These are phyloP conservation scores for Zaprionus davidi DNA, from an alignment of 1,140 invertebrate species.

Conservation along the genomic window DNA sequence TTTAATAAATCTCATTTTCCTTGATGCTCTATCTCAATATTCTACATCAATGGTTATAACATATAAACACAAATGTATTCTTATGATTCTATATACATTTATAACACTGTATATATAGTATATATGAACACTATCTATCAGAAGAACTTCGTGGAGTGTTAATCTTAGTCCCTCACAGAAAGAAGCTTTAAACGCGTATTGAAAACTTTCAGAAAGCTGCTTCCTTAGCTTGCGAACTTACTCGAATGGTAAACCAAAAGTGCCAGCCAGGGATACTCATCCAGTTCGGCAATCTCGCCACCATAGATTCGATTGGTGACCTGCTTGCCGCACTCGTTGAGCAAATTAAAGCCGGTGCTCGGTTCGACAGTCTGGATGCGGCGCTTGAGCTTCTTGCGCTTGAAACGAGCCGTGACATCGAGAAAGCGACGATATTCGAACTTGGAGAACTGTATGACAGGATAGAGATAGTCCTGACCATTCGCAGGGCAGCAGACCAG, in stretches of 20 bases:
- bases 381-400: conserved; percentile 75
- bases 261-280: conserved; percentile 89
- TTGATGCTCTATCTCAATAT: no score
- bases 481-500: conserved; percentile 78
- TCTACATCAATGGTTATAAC: no score
- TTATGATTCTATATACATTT: no score
- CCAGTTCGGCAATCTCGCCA: conserved; percentile 85
- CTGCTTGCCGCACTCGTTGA: conserved; percentile 83
- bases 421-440: conserved; percentile 78
- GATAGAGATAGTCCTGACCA: conserved; percentile 74
- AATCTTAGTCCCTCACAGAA: no score
- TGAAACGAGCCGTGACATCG: conserved; percentile 67
- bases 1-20: no score
- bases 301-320: conserved; percentile 84
- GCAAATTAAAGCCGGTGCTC: conserved; percentile 66
- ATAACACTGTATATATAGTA: no score
- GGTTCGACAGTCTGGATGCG: conserved; percentile 76
- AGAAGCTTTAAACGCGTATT: background rate
- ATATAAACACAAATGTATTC: no score
- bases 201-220: background rate
- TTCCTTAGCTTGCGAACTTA: conserved; percentile 37
- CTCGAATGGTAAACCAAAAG: conserved; percentile 87
- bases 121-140: no score
- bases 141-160: no score
- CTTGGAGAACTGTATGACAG: conserved; percentile 75